Percentiles rank a stretch among this genome's conserved stretches.
phyloP scores from a whole-genome alignment of 2,113 vertebrate species.

The Gallinago paraguaiae region DNA sequence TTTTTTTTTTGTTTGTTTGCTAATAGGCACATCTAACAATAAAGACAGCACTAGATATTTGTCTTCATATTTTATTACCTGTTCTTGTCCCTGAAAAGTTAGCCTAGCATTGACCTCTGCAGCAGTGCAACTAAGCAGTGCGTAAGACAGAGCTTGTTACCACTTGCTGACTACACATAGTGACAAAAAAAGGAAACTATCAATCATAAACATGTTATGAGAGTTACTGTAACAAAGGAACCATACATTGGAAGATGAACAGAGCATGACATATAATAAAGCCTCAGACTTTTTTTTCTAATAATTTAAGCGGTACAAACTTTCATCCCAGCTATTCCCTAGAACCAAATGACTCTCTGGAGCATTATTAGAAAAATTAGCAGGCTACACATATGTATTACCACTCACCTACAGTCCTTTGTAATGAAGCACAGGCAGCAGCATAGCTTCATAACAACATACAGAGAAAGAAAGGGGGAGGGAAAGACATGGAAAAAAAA shows the following conservation, averaged over 20 bases:
- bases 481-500: no score
- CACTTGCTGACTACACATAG: background rate
- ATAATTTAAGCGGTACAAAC: background rate
- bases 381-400: background rate
- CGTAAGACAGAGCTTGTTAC: background rate
- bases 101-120: background rate
- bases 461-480: no score
- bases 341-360: background rate
- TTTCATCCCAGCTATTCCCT: background rate
- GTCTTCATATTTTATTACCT: background rate
- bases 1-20: background rate
- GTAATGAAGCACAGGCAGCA: background rate
- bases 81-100: background rate
- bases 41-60: background rate
- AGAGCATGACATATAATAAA: background rate
- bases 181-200: background rate
- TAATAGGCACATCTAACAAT: background rate
- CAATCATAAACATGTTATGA: background rate
- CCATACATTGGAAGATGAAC: background rate
- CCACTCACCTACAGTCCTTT: background rate
- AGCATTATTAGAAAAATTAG: background rate
- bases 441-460: background rate
- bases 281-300: background rate
- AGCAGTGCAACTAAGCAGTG: background rate
- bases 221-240: background rate